Evolutionary conservation across 2,797 vertebrate species (phyloP).

Genomic region (Loriculus beryllinus): DNA sequence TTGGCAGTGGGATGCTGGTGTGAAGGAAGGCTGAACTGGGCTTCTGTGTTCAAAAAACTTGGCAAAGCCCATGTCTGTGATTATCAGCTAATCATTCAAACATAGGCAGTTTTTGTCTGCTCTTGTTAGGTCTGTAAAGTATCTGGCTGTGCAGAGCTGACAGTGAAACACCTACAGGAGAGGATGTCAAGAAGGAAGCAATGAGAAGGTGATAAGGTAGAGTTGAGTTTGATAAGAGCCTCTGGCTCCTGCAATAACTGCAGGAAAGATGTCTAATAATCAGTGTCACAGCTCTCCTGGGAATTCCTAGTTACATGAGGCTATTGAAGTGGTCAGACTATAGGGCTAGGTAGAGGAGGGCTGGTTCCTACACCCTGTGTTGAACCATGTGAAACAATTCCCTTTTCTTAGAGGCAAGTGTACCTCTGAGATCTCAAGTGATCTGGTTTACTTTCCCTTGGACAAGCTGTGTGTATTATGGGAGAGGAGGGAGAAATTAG

Average conservation of each 20-base stretch:
- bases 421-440: neutral
- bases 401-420: neutral
- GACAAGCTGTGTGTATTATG: neutral
- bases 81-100: constrained; percentile 67
- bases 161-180: constrained; percentile 18
- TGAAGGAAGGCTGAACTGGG: constrained; percentile 6
- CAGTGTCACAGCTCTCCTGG: neutral
- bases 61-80: constrained; percentile 20
- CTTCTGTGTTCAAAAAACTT: constrained; percentile 22
- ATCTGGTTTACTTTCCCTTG: neutral
- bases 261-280: neutral
- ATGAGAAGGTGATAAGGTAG: neutral
- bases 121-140: constrained; percentile 19
- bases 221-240: neutral
- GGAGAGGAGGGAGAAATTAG: neutral
- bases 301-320: neutral
- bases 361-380: neutral
- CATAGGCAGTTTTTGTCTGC: constrained; percentile 23
- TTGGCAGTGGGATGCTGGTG: constrained; percentile 12
- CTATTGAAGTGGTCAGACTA: neutral
- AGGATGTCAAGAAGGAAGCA: neutral
- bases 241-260: neutral
- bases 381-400: neutral
- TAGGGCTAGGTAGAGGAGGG: neutral
- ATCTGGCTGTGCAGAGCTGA: neutral